Base-by-base conservation (phyloP, 2,113 vertebrate species). In the Zootoca vivipara region DNA sequence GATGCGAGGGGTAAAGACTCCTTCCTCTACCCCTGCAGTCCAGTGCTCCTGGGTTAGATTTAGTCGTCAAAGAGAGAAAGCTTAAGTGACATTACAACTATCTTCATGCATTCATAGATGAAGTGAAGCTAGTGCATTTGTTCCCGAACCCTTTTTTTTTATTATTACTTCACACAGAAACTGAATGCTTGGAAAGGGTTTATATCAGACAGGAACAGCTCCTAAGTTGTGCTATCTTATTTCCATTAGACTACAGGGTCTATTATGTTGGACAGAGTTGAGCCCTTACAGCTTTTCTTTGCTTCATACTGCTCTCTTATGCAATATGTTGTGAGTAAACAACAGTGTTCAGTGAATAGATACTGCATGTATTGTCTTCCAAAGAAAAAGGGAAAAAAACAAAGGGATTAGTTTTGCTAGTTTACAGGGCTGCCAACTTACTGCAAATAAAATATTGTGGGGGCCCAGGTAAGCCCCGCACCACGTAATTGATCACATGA, bases 381-480 rank as follows among this genome's bases (percentile, higher is more conserved):
- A 88, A 89, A 24, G 7, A 52, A 52, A 52, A 52, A 52, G 46
- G n/a, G n/a, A n/a, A 80, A 82, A 77, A 74, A 65, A 13, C 46
- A 26, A 28, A 85, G 38, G 64, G 83, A 83, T 22, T 79, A 91
- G 78, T 87, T 89, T 90, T 38, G 58, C 20, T 67, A 82, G 84
- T 52, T 52, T 52, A 2, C 46, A 52, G 46, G 46, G 46, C 9
- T 52, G 46, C 46, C 46, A 52, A 52, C 46, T 52, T 52, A n/a
- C n/a, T n/a, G n/a, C n/a, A 52, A 52, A 52, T 52, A 52, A 52
- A 52, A 2, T 52, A 52, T 52, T 52, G 46, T 12, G 46, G 46
- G 46, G 46, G 10, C 46, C 46, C 10, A 52, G 9, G 46, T 52
- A 52, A 52, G 10, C 46, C 9, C 46, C 46, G 2, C 46, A 52